Base-by-base conservation (phyloP, 2,113 vertebrate species). In the Malurus melanocephalus region DNA sequence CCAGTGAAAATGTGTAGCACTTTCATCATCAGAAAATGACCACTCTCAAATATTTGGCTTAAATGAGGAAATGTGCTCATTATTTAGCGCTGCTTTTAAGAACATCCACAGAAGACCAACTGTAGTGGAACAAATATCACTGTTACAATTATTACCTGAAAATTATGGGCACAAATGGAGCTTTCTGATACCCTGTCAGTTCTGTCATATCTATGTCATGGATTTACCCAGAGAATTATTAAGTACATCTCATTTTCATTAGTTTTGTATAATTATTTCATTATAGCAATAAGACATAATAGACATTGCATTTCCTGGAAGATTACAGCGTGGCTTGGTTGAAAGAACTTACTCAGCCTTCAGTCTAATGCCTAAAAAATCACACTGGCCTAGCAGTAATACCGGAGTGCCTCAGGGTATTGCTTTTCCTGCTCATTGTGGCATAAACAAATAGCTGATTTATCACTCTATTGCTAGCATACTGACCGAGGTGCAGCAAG, bases 191-290 rank as follows among this genome's bases (percentile, higher is more conserved):
- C 67, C 71, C 74, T 94, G 91, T 93, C 92, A 89, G 69, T 88
- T 95, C 85, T 95, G 89, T 93, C 92, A 78, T 95, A 90, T 76
- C 72, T 83, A 2, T 89, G 81, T 94, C 91, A 86, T 86, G 83
- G 89, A 87, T 96, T 92, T 93, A 88, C 71, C 61, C n/a, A 80
- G 86, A 92, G 72, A 92, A 92, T 94, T 95, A 89, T 91, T 86
- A 92, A 95, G 33, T 92, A 91, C 8, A 4, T 89, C 74, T 95
- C 88, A 92, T 95, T 96, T 95, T 96, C 89, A 91, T 95, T 94
- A 91, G 90, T 95, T 96, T 95, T 89, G 76, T 95, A 48, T 94
- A 94, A 93, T 96, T 96, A 95, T 95, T 96, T 96, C 81, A 95
- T 96, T 95, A 93, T 82, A 89, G 69, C 90, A 96, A 87, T 95